Conservation (phyloP, 2,797 vertebrate genomes). For the Kryptolebias ocellatus region DNA sequence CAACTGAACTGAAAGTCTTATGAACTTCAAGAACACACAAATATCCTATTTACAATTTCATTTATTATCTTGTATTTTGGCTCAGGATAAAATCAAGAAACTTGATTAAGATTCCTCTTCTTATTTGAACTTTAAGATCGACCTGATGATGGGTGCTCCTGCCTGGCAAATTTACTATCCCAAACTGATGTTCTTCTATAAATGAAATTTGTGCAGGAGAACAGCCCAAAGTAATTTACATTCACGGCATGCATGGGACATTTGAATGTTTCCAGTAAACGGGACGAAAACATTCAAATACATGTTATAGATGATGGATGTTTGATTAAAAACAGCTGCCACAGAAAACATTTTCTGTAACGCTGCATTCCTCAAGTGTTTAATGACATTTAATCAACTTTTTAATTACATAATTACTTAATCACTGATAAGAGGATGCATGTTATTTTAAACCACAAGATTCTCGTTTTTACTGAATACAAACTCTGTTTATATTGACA, state of each 20-base stretch:
- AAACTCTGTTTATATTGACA: constrained; percentile 19
- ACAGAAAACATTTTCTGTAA: too few species aligned
- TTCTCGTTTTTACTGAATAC: constrained; percentile 22
- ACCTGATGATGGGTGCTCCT: not conserved
- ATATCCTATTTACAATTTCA: too few species aligned
- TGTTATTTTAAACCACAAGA: constrained; percentile 10
- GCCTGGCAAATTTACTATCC: constrained; percentile 6
- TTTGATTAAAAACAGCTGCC: too few species aligned
- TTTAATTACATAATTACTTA: not conserved
- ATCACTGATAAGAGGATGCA: constrained; percentile 40
- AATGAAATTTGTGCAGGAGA: constrained; percentile 5
- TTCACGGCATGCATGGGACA: not conserved
- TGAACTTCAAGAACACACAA: not conserved
- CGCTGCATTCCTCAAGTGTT: not conserved
- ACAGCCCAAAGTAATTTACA: not conserved
- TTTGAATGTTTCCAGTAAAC: too few species aligned
- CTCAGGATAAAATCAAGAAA: not conserved
- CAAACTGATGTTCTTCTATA: constrained; percentile 15
- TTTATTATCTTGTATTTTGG: not conserved
- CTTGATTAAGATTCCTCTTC: not conserved
- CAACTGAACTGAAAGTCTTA: not conserved
- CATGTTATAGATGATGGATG: too few species aligned
- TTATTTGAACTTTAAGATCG: not conserved
- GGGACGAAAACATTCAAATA: too few species aligned
- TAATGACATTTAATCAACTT: not conserved